Evolutionary conservation across 1,140 invertebrate species (phyloP).

Genomic region (Venustaconcha ellipsiformis): DNA sequence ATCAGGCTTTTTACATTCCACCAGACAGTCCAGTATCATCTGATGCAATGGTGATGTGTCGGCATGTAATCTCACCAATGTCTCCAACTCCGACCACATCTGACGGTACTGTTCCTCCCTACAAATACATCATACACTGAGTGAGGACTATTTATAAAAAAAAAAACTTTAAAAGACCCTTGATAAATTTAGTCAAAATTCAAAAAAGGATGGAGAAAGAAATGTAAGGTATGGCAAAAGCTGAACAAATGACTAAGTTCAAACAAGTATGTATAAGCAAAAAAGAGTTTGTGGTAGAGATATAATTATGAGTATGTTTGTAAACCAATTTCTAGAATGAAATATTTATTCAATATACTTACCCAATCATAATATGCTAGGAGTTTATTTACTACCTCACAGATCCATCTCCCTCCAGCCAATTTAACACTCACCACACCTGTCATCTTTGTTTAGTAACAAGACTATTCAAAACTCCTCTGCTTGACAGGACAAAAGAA

Average conservation of each 20-base stretch:
- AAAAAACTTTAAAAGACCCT: not conserved
- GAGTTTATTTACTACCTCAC: too few relatives aligned
- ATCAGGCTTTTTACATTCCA: constrained; percentile 78
- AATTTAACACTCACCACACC: too few relatives aligned
- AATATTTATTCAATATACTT: too few relatives aligned
- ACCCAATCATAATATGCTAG: too few relatives aligned
- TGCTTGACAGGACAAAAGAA: too few relatives aligned
- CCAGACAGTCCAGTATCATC: constrained; percentile 84
- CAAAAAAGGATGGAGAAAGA: too few relatives aligned
- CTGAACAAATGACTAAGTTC: not conserved
- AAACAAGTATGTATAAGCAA: not conserved
- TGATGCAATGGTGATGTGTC: constrained; percentile 77
- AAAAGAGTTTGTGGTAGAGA: too few relatives aligned
- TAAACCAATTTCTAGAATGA: too few relatives aligned
- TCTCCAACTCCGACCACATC: constrained; percentile 91
- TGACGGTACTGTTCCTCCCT: constrained; percentile 90
- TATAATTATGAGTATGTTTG: too few relatives aligned
- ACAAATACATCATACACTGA: constrained; percentile 26
- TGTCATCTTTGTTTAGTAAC: too few relatives aligned
- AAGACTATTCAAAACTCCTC: too few relatives aligned
- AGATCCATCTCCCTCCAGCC: too few relatives aligned
- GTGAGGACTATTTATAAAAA: not conserved
- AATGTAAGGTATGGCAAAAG: not conserved
- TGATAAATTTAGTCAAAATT: not conserved
- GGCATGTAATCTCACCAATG: constrained; percentile 82